phyloP scores from a whole-genome alignment of 2,113 vertebrate species.

The Butorides virescens region DNA sequence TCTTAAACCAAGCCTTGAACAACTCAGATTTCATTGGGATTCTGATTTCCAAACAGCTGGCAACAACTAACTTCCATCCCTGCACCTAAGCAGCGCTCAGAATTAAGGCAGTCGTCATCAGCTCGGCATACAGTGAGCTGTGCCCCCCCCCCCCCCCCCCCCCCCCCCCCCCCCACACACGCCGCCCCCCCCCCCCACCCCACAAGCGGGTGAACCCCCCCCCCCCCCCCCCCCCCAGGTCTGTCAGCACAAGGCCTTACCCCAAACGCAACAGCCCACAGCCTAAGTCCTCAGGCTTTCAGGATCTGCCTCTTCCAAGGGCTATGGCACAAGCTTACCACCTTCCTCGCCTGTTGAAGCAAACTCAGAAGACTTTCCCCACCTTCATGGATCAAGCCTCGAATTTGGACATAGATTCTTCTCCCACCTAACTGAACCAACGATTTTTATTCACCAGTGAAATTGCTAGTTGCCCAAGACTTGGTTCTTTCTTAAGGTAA shows the following conservation, averaged over 20 bases:
- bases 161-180: conserved; percentile 42
- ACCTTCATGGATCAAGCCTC: conserved; percentile 34
- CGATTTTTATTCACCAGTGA: conserved; percentile 49
- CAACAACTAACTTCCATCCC: background rate
- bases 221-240: conserved; percentile 13
- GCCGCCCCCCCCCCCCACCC: too few species aligned
- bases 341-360: background rate
- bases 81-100: background rate
- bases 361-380: conserved; percentile 52
- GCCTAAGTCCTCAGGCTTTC: background rate
- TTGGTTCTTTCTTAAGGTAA: conserved; percentile 98
- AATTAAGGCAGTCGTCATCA: background rate
- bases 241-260: conserved; percentile 45
- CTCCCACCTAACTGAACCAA: background rate
- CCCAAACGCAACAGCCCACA: background rate
- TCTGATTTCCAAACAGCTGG: background rate
- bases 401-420: background rate
- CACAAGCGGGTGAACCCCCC: too few species aligned
- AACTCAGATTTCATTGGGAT: conserved; percentile 79
- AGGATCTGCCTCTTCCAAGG: background rate
- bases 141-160: conserved; percentile 24
- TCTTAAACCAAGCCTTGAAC: conserved; percentile 93
- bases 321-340: background rate
- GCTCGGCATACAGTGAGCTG: fast-evolving
- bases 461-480: conserved; percentile 87